Conservation (phyloP, 2,113 vertebrate species). For the Tachuris rubrigastra region DNA sequence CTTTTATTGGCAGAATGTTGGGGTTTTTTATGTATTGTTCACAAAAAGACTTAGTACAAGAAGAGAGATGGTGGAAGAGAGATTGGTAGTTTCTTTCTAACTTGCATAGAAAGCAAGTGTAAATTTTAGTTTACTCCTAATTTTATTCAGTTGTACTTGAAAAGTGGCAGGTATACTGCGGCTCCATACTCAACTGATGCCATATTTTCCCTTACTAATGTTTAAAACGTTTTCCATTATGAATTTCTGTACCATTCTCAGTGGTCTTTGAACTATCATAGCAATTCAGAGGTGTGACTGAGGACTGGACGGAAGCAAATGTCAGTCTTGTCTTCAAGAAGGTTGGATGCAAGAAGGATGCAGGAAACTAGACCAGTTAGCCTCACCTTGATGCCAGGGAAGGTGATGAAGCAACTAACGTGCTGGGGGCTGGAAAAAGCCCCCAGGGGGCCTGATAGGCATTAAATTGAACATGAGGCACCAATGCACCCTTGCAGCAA, state of each 20-base stretch:
- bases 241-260: neutral
- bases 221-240: neutral
- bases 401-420: neutral
- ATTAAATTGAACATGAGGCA: neutral
- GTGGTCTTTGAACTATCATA: neutral
- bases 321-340: neutral
- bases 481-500: neutral
- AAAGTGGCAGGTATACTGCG: neutral
- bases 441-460: neutral
- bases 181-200: neutral
- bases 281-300: neutral
- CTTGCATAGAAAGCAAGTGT: neutral
- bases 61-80: neutral
- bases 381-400: no score
- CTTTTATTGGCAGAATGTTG: neutral
- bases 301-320: neutral
- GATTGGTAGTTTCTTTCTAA: neutral
- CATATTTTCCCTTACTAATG: neutral
- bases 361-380: neutral
- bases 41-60: neutral
- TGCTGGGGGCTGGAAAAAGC: neutral
- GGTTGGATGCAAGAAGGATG: neutral
- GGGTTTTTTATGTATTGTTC: neutral
- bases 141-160: neutral
- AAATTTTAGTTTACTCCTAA: neutral